Evolutionary conservation across 2,888 invertebrate genomes (phyloP).

Genomic region (Clunio marinus): DNA sequence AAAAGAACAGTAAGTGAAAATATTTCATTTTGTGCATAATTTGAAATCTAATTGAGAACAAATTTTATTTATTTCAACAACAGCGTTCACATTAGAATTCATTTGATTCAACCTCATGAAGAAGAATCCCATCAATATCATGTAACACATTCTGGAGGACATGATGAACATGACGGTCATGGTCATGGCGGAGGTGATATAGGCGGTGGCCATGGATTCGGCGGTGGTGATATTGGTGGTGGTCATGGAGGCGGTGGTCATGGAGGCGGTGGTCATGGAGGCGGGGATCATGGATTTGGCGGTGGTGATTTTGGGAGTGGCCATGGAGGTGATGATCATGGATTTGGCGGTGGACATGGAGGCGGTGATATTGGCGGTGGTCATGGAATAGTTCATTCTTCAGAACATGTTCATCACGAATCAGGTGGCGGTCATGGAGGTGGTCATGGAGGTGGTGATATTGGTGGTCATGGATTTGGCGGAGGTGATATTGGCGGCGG

Average conservation of each 20-base stretch:
- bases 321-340: not conserved
- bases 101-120: constrained; percentile 31
- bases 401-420: not conserved
- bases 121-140: constrained; percentile 26
- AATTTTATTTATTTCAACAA: not conserved
- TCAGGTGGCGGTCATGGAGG: not conserved
- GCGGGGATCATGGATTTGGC: not conserved
- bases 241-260: not conserved
- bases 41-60: not conserved
- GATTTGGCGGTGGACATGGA: not conserved
- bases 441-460: not conserved
- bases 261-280: not conserved
- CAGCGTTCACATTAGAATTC: constrained; percentile 31
- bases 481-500: constrained; percentile 1
- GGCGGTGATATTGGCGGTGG: too few species aligned
- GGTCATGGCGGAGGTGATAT: not conserved
- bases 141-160: not conserved
- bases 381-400: too few species aligned
- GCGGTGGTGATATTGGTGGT: not conserved
- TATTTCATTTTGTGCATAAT: too few species aligned
- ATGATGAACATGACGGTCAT: not conserved
- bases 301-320: not conserved
- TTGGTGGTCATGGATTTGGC: not conserved
- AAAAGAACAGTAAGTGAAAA: constrained; percentile 28
- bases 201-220: not conserved